Evolutionary conservation across 2,797 vertebrate genomes (phyloP).

Genomic region (Dromococcyx pavoninus): DNA sequence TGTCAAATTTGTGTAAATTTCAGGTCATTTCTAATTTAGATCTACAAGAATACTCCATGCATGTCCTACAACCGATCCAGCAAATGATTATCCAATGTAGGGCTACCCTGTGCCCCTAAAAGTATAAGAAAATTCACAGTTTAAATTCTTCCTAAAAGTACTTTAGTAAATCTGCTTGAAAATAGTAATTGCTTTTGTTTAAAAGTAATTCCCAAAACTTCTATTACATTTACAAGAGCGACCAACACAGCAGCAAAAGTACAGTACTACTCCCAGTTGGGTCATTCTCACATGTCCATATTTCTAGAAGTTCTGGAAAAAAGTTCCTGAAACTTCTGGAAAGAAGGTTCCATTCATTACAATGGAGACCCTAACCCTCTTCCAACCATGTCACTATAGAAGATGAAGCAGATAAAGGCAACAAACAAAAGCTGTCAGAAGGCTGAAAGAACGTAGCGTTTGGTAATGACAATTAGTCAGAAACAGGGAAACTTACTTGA

Average conservation of each 20-base stretch:
- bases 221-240: neutral
- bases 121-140: neutral
- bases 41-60: neutral
- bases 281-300: neutral
- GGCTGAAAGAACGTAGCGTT: neutral
- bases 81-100: neutral
- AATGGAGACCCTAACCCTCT: neutral
- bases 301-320: neutral
- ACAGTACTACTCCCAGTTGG: neutral
- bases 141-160: neutral
- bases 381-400: neutral
- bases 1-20: neutral
- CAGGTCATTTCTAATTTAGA: rapidly evolving
- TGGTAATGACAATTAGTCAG: neutral
- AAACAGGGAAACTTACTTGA: neutral
- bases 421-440: neutral
- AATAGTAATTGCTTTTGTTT: neutral
- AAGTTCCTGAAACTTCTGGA: neutral
- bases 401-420: neutral
- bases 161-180: neutral
- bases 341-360: neutral
- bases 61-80: neutral
- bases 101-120: neutral
- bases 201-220: neutral
- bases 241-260: neutral